Conservation (phyloP, 1,140 invertebrate genomes). For the Drosophila teissieri region DNA sequence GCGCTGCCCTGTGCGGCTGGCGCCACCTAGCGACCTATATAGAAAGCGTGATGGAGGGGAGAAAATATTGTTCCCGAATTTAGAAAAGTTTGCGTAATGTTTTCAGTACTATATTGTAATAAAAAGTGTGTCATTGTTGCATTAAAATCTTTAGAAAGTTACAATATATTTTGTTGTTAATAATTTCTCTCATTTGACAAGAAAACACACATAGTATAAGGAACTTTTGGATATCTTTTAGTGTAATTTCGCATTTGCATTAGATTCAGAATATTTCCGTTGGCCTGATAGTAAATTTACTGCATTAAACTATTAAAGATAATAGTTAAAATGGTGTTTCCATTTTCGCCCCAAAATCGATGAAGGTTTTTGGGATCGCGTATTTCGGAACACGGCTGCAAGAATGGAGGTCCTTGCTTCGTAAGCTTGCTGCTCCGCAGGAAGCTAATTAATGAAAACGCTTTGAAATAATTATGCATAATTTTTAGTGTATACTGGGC, state of each 20-base stretch:
- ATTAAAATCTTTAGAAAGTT: no score
- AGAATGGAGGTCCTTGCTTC: neutral
- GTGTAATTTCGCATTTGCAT: no score
- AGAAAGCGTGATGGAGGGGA: slow-evolving; percentile 15
- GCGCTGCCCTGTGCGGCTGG: slow-evolving; percentile 49
- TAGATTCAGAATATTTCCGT: no score
- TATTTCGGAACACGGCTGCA: neutral
- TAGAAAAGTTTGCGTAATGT: neutral
- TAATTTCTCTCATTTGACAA: no score
- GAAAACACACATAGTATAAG: no score
- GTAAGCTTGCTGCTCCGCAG: slow-evolving; percentile 25
- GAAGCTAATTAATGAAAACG: slow-evolving; percentile 79
- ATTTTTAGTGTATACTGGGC: slow-evolving; percentile 83
- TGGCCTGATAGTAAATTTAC: no score
- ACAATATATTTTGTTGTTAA: neutral
- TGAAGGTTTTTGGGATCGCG: neutral
- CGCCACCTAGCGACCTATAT: slow-evolving; percentile 71
- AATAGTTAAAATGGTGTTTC: no score
- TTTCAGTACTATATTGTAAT: no score
- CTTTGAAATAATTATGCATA: slow-evolving; percentile 83
- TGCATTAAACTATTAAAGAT: no score
- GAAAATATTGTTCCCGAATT: slow-evolving; percentile 3
- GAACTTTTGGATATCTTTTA: no score
- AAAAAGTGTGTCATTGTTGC: no score
- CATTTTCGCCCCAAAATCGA: neutral